Evolutionary conservation across 2,888 invertebrate species (phyloP), one percentile per base, ranked within the genome.

Genomic region (Scaptomyza polygonia): DNA sequence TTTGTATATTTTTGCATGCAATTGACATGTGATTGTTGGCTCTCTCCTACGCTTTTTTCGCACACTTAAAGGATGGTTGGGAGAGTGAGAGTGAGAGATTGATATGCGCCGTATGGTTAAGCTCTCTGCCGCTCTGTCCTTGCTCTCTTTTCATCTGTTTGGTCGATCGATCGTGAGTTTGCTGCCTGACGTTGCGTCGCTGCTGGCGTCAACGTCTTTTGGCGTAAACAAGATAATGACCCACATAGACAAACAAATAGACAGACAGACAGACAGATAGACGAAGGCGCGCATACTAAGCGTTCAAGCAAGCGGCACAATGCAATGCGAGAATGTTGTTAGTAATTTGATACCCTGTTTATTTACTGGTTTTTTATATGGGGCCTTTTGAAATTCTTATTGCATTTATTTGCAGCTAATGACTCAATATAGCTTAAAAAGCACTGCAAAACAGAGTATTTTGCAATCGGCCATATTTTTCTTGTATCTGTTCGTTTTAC

Each of bases 201-300:
- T 30, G 70, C 48, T 12, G 4, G 12, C 49, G 47, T 30, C 36
- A 2, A 11, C 63, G 62, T 45, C 49, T 55, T 67, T 65, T 82
- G 72, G 66, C 79, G 86, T 83, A 79, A 85, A 82, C 80, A 80
- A 86, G 80, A 80, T 80, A 86, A 86, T 86, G 86, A 86, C 80
- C 86, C 83, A 86, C 76, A 86, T 80, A 66, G 5, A 25, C 34
- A 49, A 67, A 36, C 48, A 48, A 11, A 45, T n/a, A 5, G 30
- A 29, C 36, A 30, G 16, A 1, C 54, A 36, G 49, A 43, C 1
- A 16, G 9, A 7, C 2, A 45, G 52, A 21, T 3, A 21, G 21
- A 25, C 25, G 58, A 65, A 52, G 49, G 67, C 64, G 67, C 64
- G 67, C 79, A 84, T 79, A 67, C 79, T 82, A 63, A 45, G 43